A percentile compares a stretch with the other conserved stretches of the same genome.
Evolutionary conservation across 2,113 vertebrate species (phyloP).

Genomic region (Mola mola): DNA sequence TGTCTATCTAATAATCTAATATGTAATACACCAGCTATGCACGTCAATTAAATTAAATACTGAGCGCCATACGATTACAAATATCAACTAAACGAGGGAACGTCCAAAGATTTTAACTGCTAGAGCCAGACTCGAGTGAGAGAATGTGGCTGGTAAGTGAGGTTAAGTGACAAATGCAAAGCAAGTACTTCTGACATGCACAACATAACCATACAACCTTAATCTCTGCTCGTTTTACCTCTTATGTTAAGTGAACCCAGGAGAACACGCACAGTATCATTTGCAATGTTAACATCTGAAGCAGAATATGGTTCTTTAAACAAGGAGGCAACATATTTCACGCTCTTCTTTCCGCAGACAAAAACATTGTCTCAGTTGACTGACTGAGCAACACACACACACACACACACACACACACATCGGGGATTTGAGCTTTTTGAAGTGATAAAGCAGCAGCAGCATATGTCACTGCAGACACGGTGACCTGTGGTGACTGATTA

Average conservation of each 20-base stretch:
- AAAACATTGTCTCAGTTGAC: conserved; percentile 16
- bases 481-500: conserved; percentile 70
- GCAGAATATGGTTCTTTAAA: conserved; percentile 19
- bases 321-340: background rate
- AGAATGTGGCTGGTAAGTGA: background rate
- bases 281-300: conserved; percentile 1
- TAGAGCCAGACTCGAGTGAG: background rate
- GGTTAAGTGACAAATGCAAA: background rate
- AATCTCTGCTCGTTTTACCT: background rate
- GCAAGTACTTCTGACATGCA: background rate
- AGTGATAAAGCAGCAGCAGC: conserved; percentile 50
- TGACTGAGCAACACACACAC: conserved; percentile 17
- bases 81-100: background rate
- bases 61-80: too few species aligned
- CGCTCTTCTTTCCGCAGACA: conserved; percentile 1
- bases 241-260: background rate
- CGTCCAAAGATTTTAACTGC: background rate
- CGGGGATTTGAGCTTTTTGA: conserved; percentile 49
- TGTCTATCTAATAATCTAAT: too few species aligned
- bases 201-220: background rate
- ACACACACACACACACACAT: conserved; percentile 3
- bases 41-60: too few species aligned
- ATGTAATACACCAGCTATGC: too few species aligned
- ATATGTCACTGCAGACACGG: conserved; percentile 49
- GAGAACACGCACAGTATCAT: background rate